phyloP scores from a whole-genome alignment of 2,113 vertebrate species.

The Falco punctatus region DNA sequence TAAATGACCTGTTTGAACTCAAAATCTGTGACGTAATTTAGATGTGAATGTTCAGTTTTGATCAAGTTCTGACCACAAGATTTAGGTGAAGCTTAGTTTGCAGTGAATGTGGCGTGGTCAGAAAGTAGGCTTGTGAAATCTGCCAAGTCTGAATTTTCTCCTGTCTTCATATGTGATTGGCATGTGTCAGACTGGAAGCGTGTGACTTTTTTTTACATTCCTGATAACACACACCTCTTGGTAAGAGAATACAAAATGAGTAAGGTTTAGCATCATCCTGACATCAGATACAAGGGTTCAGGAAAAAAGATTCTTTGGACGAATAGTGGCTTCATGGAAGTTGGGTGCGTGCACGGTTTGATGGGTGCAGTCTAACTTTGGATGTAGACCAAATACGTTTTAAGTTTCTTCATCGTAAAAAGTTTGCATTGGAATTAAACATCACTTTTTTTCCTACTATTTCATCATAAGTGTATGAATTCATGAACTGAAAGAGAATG shows the following conservation, averaged over 20 bases:
- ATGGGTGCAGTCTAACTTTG: neutral
- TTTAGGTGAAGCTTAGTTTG: neutral
- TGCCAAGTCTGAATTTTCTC: neutral
- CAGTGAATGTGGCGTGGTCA: neutral
- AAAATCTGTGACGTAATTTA: neutral
- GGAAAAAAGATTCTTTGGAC: neutral
- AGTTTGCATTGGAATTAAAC: neutral
- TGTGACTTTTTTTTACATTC: neutral
- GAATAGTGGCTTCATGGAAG: neutral
- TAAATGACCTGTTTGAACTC: neutral
- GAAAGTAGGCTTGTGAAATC: neutral
- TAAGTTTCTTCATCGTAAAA: neutral
- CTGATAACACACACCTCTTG: neutral
- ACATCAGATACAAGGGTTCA: neutral
- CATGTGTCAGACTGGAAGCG: neutral
- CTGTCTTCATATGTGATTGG: fast-evolving
- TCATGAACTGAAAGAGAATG: neutral
- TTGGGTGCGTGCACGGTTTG: neutral
- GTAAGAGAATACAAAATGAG: neutral
- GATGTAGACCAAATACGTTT: fast-evolving
- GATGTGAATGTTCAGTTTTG: neutral
- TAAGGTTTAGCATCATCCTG: neutral
- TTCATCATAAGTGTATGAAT: neutral
- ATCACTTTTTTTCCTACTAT: neutral
- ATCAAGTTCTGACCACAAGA: neutral